Percentiles rank a stretch among this genome's conserved stretches.
phyloP scores from a whole-genome alignment of 92 coral and sea anemone genomes.

The Umimayanthus kanabou region DNA sequence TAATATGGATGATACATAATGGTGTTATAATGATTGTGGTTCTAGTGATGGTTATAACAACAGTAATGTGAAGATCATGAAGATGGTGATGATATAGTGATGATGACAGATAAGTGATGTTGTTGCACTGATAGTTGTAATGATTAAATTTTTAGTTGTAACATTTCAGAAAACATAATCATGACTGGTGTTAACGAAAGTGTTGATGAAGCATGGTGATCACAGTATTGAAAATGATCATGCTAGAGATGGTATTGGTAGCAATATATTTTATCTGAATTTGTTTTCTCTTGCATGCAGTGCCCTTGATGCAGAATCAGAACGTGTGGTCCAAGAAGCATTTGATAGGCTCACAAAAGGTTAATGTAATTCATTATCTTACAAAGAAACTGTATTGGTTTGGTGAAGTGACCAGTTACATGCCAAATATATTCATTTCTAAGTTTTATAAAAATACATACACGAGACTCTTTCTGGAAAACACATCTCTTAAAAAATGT shows the following conservation, averaged over 20 bases:
- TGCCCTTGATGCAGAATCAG: conserved; percentile 99
- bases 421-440: neutral
- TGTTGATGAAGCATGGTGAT: neutral
- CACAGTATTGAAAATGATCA: neutral
- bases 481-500: no score
- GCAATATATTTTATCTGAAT: neutral
- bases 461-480: no score
- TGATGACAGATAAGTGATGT: neutral
- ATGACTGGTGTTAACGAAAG: neutral
- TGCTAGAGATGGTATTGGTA: neutral
- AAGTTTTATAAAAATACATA: no score
- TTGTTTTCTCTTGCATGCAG: conserved; percentile 47
- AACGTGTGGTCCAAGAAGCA: conserved; percentile 94
- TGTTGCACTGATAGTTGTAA: neutral
- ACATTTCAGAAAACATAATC: neutral
- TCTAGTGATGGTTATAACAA: neutral
- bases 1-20: no score
- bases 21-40: neutral
- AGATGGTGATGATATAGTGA: conserved; percentile 28
- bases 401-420: neutral
- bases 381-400: neutral
- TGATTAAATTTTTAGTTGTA: neutral
- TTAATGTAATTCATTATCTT: neutral
- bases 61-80: neutral
- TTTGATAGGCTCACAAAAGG: conserved; percentile 93